A percentile compares a stretch with the other conserved stretches of the same genome.
Evolutionary conservation across 2,888 invertebrate genomes (phyloP).

Genomic region (Homarus gammarus): DNA sequence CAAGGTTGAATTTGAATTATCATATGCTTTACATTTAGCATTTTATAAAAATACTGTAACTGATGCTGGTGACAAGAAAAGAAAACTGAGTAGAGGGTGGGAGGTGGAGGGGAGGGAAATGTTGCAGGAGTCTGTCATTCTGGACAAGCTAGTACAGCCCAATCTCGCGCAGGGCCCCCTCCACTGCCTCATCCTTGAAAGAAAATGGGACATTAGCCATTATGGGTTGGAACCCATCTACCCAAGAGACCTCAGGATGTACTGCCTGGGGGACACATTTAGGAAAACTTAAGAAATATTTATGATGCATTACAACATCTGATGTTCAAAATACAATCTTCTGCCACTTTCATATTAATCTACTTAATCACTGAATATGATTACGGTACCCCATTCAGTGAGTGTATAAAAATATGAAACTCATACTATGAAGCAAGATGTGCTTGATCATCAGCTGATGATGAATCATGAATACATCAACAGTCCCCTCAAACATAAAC

Average conservation of each 20-base stretch:
- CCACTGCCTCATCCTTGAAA: slow-evolving; percentile 76
- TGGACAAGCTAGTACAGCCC: slow-evolving; percentile 72
- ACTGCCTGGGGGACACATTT: not conserved
- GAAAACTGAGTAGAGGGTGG: not conserved
- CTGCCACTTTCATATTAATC: not conserved
- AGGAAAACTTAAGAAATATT: not conserved
- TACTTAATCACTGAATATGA: not conserved
- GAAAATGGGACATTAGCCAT: slow-evolving; percentile 67
- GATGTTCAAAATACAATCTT: not conserved
- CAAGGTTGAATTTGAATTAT: not conserved
- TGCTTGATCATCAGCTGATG: not conserved
- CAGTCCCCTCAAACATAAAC: not conserved
- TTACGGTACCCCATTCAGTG: not conserved
- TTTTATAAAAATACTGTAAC: not conserved
- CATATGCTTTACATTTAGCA: not conserved
- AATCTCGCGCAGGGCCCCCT: slow-evolving; percentile 76
- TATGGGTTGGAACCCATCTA: slow-evolving; percentile 16
- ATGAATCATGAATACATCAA: not conserved
- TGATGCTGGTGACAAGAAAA: not conserved
- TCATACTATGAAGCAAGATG: not conserved
- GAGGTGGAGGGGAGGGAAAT: slow-evolving; percentile 40
- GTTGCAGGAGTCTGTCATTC: slow-evolving; percentile 43
- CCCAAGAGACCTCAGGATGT: slow-evolving; percentile 4
- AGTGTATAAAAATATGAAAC: not conserved
- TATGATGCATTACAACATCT: not conserved